These are phyloP conservation scores for Amorpha juglandis DNA, from an alignment of 2,888 invertebrate species.

Conservation along the genomic window DNA sequence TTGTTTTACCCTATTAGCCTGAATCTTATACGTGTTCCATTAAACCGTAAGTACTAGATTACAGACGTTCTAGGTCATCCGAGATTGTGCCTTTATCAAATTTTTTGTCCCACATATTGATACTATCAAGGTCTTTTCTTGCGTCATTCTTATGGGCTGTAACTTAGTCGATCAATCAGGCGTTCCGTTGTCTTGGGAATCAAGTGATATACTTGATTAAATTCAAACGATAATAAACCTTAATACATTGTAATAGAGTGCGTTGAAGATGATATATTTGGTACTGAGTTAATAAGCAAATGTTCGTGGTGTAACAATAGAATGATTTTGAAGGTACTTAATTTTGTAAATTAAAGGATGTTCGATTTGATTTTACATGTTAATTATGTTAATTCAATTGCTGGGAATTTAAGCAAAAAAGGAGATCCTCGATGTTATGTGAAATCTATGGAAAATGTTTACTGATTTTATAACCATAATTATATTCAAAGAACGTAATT, in stretches of 20 bases:
- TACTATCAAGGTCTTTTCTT: conserved; percentile 19
- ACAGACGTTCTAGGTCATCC: not conserved
- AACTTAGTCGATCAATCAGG: conserved; percentile 21
- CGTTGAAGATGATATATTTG: not conserved
- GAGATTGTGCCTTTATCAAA: not conserved
- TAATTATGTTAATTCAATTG: too few species aligned
- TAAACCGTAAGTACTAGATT: not conserved
- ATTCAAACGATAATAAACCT: not conserved
- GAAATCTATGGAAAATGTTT: too few species aligned
- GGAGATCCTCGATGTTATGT: too few species aligned
- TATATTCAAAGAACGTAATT: too few species aligned
- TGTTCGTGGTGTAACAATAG: not conserved
- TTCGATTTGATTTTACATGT: too few species aligned
- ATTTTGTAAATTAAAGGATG: too few species aligned
- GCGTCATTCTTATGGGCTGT: conserved; percentile 3
- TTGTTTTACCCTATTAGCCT: too few species aligned
- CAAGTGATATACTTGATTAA: not conserved
- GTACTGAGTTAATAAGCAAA: not conserved
- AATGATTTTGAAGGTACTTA: not conserved
- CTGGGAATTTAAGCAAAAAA: too few species aligned
- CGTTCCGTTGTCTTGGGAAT: conserved; percentile 12
- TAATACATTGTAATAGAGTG: not conserved
- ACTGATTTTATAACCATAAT: too few species aligned
- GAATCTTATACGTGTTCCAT: not conserved
- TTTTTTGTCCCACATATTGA: conserved; percentile 9